Evolutionary conservation across 2,113 vertebrate genomes (phyloP).

Genomic region (Ondatra zibethicus): DNA sequence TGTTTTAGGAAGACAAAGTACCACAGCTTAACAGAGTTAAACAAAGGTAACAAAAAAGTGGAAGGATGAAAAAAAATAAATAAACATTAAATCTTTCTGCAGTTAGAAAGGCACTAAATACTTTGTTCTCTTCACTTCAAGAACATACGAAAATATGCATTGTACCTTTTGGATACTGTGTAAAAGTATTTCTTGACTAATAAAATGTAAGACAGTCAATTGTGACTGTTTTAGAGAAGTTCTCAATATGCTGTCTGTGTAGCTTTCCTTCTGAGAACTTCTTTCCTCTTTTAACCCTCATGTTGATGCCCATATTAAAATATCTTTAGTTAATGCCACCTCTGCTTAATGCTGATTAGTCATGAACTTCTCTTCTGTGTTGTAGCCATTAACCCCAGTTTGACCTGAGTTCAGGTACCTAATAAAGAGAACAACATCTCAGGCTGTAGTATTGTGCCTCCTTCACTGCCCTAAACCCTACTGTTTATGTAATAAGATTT

Average conservation of each 20-base stretch:
- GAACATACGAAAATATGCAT: constrained; percentile 2
- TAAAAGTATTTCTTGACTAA: not conserved
- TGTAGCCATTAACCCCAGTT: not conserved
- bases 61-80: not conserved
- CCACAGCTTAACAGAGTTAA: no score
- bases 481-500: not conserved
- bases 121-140: not conserved
- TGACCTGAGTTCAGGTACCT: not conserved
- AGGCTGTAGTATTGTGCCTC: not conserved
- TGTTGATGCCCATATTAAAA: not conserved
- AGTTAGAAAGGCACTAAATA: not conserved
- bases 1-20: no score
- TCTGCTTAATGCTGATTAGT: not conserved
- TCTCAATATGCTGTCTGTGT: no score
- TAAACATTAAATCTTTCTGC: not conserved
- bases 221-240: not conserved
- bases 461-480: not conserved
- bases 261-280: no score
- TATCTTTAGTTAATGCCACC: not conserved
- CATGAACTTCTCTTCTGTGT: not conserved
- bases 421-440: not conserved
- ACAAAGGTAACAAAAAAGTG: no score
- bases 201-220: not conserved
- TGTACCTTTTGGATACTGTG: not conserved
- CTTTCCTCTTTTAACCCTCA: not conserved